Conservation (phyloP, 2,888 invertebrate species). For the Gandaritis pyraliata region DNA sequence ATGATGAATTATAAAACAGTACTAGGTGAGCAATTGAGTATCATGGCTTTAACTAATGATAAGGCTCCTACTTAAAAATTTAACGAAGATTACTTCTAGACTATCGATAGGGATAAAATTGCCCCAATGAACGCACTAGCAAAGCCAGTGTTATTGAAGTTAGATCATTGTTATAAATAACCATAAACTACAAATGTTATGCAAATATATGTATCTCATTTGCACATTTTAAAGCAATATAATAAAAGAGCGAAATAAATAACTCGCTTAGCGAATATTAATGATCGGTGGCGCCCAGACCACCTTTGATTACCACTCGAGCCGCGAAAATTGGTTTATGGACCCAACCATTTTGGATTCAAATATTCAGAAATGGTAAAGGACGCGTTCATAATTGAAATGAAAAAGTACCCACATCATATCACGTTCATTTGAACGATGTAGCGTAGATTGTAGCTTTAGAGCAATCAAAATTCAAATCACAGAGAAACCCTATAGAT, state of each 20-base stretch:
- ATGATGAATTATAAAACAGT: too few relatives aligned
- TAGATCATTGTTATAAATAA: constrained; percentile 27
- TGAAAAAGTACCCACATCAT: constrained; percentile 12
- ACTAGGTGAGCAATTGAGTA: too few relatives aligned
- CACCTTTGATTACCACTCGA: constrained; percentile 22
- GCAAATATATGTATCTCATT: constrained; percentile 27
- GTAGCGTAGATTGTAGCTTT: constrained; percentile 5
- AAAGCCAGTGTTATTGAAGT: constrained; percentile 15
- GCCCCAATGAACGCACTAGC: not conserved
- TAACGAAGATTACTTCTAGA: not conserved
- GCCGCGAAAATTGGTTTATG: constrained; percentile 12
- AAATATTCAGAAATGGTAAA: constrained; percentile 21
- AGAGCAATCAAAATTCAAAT: constrained; percentile 50
- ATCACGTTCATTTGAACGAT: constrained; percentile 15
- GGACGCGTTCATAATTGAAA: constrained; percentile 18
- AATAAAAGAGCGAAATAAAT: constrained; percentile 24
- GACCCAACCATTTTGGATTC: constrained; percentile 15
- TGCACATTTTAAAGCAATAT: constrained; percentile 26
- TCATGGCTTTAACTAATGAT: too few relatives aligned
- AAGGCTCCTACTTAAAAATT: not conserved
- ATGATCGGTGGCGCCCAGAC: constrained; percentile 31
- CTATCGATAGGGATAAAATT: constrained; percentile 11
- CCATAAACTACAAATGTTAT: constrained; percentile 23
- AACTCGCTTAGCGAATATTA: constrained; percentile 26
- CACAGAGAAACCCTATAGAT: constrained; percentile 50